Conservation (phyloP, 2,888 invertebrate genomes). For the Drosophila stalkeri region DNA sequence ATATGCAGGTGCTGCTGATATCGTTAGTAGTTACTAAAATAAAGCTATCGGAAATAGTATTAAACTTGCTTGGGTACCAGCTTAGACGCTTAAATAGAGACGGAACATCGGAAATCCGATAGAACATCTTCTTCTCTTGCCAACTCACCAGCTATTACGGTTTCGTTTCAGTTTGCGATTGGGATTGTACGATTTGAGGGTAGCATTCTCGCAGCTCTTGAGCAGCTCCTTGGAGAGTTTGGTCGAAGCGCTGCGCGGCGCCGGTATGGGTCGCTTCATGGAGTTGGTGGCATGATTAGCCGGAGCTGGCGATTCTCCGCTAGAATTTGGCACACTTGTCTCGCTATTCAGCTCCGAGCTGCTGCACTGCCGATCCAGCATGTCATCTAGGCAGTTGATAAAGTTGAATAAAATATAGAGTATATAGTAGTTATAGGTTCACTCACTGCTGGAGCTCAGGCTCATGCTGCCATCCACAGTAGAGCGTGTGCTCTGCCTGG, state of each 20-base stretch:
- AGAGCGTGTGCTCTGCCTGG: slow-evolving; percentile 76
- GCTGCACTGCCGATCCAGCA: slow-evolving; percentile 77
- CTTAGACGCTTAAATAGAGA: no score
- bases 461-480: slow-evolving; percentile 67
- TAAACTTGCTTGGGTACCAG: not conserved
- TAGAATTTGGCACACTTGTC: slow-evolving; percentile 73
- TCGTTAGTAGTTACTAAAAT: not conserved
- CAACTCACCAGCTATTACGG: slow-evolving; percentile 81
- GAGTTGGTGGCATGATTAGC: slow-evolving; percentile 60
- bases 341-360: slow-evolving; percentile 74
- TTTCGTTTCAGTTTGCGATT: slow-evolving; percentile 84
- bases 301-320: slow-evolving; percentile 70
- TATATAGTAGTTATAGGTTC: not conserved
- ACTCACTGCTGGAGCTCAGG: slow-evolving; percentile 78
- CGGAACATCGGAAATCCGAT: not conserved
- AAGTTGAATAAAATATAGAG: not conserved
- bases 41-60: not conserved
- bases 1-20: not conserved
- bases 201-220: slow-evolving; percentile 76
- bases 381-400: slow-evolving; percentile 63
- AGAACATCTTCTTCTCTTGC: not conserved
- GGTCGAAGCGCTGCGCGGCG: slow-evolving; percentile 70
- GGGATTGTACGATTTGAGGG: slow-evolving; percentile 84
- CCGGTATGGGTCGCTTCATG: slow-evolving; percentile 81
- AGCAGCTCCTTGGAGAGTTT: slow-evolving; percentile 73